Conservation (phyloP, 2,113 vertebrate species). For the Pitta sordida region DNA sequence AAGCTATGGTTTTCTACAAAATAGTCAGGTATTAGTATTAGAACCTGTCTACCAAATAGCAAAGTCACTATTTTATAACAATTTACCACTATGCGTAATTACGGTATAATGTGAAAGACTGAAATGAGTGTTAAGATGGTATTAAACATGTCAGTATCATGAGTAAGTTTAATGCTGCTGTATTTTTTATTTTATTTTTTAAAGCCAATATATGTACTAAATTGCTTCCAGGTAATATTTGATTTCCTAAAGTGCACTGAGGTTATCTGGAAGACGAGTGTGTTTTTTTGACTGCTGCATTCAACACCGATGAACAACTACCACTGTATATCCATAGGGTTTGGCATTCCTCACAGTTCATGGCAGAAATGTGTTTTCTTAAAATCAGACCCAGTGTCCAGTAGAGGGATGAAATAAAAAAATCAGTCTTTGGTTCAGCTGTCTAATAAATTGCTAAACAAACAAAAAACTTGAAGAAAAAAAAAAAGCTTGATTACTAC, state of each 20-base stretch:
- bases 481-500: slow-evolving; percentile 67
- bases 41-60: slow-evolving; percentile 71
- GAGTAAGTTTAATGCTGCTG: slow-evolving; percentile 85
- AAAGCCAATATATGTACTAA: slow-evolving; percentile 85
- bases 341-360: slow-evolving; percentile 58
- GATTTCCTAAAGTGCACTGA: slow-evolving; percentile 85
- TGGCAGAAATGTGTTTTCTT: slow-evolving; percentile 41
- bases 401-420: slow-evolving; percentile 45
- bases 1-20: slow-evolving; percentile 64
- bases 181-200: slow-evolving; percentile 72
- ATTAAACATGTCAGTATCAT: slow-evolving; percentile 75
- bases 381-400: background rate
- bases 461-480: slow-evolving; percentile 72
- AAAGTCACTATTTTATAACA: slow-evolving; percentile 71
- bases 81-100: slow-evolving; percentile 72
- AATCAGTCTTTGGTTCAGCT: slow-evolving; percentile 48
- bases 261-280: slow-evolving; percentile 76
- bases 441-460: slow-evolving; percentile 63
- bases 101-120: slow-evolving; percentile 79
- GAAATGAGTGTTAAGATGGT: slow-evolving; percentile 68
- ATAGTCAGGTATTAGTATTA: slow-evolving; percentile 68
- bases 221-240: slow-evolving; percentile 83
- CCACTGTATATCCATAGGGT: slow-evolving; percentile 46
- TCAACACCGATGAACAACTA: slow-evolving; percentile 59
- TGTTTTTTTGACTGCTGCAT: slow-evolving; percentile 67